Base-by-base conservation (phyloP, 2,888 invertebrate genomes). In the Epirrhoe tristata region DNA sequence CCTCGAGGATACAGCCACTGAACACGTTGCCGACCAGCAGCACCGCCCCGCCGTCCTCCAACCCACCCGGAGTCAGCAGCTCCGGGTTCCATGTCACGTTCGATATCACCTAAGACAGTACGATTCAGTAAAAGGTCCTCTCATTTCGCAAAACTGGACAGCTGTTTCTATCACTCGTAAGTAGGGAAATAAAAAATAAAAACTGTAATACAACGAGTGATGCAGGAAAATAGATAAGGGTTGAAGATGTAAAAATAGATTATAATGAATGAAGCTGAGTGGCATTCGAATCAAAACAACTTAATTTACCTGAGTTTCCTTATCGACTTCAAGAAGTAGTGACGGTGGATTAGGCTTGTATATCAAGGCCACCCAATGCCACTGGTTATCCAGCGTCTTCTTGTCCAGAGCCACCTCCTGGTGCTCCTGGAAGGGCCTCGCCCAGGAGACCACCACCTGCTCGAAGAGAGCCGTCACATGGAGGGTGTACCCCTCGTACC, bases 1-100 rank as follows among this genome's bases (percentile, higher is more conserved):
- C 98, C 93, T 98, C 97, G 77, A 96, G 94, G 69, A 98, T 94
- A 87, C 98, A 98, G 71, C 98, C 98, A 80, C 95, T 95, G 92
- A 97, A 97, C 76, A 96, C 95, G 84, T 96, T 96, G 56, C 98
- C 98, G 70, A 98, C 95, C 73, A 96, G 95, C 76, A 97, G 91
- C 71, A 96, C 95, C 31, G 96, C 96, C 72, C 96, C 96, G 76
- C 95, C 95, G 75, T 96, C 95, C 85, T 96, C 95, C 75, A 96
- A 92, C 78, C 96, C 96, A 74, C 96, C 95, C 75, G 96, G 95
- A 32, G 95, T 95, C 71, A 97, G 91, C 76, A 97, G 94, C 81
- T 96, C 96, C 53, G 95, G 94, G 87, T 97, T 96, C 91, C 96
- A 96, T 1, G 96, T 96, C 60, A 96, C 95, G 89, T 98, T 97